phyloP scores from a whole-genome alignment of 2,888 invertebrate species.

The Parnassius orleans region DNA sequence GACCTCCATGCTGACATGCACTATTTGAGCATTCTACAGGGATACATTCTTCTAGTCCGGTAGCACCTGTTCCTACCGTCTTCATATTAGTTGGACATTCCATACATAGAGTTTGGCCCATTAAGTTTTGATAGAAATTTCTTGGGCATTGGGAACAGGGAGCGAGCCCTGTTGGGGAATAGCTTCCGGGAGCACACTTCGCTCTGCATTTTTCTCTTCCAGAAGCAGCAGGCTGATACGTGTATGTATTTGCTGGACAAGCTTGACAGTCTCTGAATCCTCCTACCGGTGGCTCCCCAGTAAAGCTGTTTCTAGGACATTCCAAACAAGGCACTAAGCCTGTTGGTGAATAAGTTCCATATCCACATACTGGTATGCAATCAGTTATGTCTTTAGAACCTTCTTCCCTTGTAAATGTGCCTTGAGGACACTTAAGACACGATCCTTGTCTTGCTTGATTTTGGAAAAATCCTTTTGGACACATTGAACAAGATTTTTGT shows the following conservation, averaged over 20 bases:
- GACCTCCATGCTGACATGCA: conserved; percentile 94
- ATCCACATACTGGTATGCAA: conserved; percentile 96
- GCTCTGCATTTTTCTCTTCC: conserved; percentile 90
- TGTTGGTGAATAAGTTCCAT: conserved; percentile 96
- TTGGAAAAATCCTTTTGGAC: conserved; percentile 96
- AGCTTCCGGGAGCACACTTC: conserved; percentile 94
- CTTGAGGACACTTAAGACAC: conserved; percentile 94
- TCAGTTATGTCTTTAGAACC: conserved; percentile 92
- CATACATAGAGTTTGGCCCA: conserved; percentile 91
- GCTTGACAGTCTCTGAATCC: conserved; percentile 97
- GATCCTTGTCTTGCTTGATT: conserved; percentile 94
- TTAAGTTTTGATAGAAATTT: conserved; percentile 93
- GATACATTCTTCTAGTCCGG: conserved; percentile 92
- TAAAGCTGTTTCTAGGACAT: conserved; percentile 95
- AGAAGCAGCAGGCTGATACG: conserved; percentile 94
- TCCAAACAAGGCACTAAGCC: conserved; percentile 96
- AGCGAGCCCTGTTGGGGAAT: conserved; percentile 95
- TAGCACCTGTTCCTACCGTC: conserved; percentile 89
- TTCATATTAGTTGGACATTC: conserved; percentile 96
- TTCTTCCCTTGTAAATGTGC: conserved; percentile 95
- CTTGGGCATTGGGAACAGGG: conserved; percentile 96
- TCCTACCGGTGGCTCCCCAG: conserved; percentile 91
- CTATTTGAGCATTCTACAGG: conserved; percentile 93
- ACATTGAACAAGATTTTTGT: conserved; percentile 94
- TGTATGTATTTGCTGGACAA: conserved; percentile 93